Percentiles rank a stretch among this genome's conserved stretches.
These are phyloP conservation scores for Zenarchopterus dispar DNA, from an alignment of 2,797 vertebrate genomes.

Conservation along the genomic window DNA sequence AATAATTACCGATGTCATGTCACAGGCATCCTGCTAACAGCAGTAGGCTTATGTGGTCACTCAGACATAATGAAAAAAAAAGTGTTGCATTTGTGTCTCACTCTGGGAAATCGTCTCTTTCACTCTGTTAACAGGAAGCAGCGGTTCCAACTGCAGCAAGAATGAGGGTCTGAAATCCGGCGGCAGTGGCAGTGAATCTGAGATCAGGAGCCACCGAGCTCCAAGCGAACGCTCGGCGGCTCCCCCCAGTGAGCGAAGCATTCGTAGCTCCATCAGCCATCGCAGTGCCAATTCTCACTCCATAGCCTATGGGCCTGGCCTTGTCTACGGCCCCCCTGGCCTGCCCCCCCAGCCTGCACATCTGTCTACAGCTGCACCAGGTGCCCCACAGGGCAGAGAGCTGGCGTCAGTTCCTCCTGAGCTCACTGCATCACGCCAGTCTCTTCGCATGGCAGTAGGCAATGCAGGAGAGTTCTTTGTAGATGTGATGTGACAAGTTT, in stretches of 20 bases:
- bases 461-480: constrained; percentile 99
- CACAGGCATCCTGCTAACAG: no score
- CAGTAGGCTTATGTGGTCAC: no score
- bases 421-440: constrained; percentile 97
- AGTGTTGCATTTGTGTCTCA: not conserved
- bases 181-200: constrained; percentile 90
- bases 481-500: constrained; percentile 93
- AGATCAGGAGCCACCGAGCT: constrained; percentile 88
- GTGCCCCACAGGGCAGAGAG: constrained; percentile 91
- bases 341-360: constrained; percentile 88
- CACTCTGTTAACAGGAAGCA: constrained; percentile 86
- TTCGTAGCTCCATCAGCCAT: constrained; percentile 88
- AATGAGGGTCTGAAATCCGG: constrained; percentile 89
- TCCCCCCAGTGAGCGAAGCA: constrained; percentile 90
- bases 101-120: not conserved
- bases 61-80: no score
- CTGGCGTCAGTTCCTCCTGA: constrained; percentile 92
- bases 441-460: constrained; percentile 97
- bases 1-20: no score
- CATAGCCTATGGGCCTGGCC: constrained; percentile 79
- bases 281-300: constrained; percentile 92
- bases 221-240: constrained; percentile 86
- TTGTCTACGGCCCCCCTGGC: constrained; percentile 89
- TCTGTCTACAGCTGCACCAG: constrained; percentile 82
- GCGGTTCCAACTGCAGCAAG: constrained; percentile 95